Evolutionary conservation across 2,113 vertebrate species (phyloP).

Genomic region (Gyps fulvus): DNA sequence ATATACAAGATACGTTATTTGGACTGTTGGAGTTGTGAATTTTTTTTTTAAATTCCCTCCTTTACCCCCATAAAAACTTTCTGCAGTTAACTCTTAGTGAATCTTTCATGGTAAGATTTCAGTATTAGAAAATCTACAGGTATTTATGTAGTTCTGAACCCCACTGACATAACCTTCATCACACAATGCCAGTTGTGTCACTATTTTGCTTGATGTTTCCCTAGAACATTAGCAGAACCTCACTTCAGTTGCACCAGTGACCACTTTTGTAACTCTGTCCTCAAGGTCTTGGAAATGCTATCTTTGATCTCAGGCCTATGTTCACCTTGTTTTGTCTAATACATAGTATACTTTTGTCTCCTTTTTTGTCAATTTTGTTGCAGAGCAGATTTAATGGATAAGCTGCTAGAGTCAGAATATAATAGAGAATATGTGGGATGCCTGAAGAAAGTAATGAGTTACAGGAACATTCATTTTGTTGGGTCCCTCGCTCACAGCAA

Average conservation of each 20-base stretch:
- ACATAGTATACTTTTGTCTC: not conserved
- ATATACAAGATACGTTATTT: rapidly evolving
- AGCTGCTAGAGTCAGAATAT: not conserved
- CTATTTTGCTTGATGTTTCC: not conserved
- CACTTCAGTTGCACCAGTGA: not conserved
- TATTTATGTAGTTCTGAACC: not conserved
- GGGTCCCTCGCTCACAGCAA: not conserved
- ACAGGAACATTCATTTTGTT: not conserved
- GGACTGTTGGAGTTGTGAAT: not conserved
- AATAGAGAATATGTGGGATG: not conserved
- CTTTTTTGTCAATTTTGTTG: not conserved
- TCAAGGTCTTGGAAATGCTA: not conserved
- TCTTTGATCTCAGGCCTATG: rapidly evolving
- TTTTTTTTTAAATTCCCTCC: not conserved
- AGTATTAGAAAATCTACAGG: not conserved
- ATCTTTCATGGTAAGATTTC: not conserved
- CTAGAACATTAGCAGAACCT: not conserved
- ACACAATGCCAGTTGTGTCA: rapidly evolving
- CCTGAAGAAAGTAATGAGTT: not conserved
- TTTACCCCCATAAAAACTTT: not conserved
- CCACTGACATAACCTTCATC: not conserved
- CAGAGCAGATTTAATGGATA: not conserved
- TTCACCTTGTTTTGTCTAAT: not conserved
- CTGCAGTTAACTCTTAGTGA: not conserved
- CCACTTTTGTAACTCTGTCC: not conserved